Evolutionary conservation across 2,888 invertebrate genomes (phyloP).

Genomic region (Hemistola chrysoprasaria): DNA sequence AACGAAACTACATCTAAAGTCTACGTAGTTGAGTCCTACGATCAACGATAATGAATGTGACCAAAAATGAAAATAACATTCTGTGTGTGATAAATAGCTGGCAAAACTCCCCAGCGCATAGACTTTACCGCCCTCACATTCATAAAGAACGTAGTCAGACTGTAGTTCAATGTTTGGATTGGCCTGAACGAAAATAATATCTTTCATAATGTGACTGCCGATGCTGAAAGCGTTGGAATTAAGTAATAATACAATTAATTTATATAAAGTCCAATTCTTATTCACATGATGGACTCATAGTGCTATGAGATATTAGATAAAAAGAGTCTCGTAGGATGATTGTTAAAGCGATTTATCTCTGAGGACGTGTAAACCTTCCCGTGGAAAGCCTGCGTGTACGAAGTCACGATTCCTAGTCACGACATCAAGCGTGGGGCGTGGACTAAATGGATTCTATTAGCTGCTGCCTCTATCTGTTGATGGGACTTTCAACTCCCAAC

Average conservation of each 20-base stretch:
- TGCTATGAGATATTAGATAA: too few relatives aligned
- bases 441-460: constrained; percentile 18
- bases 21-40: too few relatives aligned
- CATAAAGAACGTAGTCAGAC: too few relatives aligned
- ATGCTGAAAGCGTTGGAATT: neutral
- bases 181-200: constrained; percentile 9
- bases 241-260: too few relatives aligned
- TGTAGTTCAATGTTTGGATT: too few relatives aligned
- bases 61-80: too few relatives aligned
- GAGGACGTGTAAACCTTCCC: constrained; percentile 9
- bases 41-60: too few relatives aligned
- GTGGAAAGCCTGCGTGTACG: constrained; percentile 9
- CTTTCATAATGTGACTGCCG: constrained; percentile 1
- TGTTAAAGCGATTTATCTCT: constrained; percentile 3
- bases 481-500: neutral
- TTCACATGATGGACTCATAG: too few relatives aligned
- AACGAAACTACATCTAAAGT: constrained; percentile 8
- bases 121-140: too few relatives aligned
- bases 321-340: neutral
- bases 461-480: constrained; percentile 9
- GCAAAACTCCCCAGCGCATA: too few relatives aligned
- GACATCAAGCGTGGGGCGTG: constrained; percentile 10
- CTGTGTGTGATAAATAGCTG: too few relatives aligned
- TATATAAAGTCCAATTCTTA: too few relatives aligned
- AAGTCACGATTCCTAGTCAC: constrained; percentile 26